Percentiles rank a stretch among this genome's conserved stretches.
Evolutionary conservation across 2,797 vertebrate genomes (phyloP).

Genomic region (Sebastes hubbsi): DNA sequence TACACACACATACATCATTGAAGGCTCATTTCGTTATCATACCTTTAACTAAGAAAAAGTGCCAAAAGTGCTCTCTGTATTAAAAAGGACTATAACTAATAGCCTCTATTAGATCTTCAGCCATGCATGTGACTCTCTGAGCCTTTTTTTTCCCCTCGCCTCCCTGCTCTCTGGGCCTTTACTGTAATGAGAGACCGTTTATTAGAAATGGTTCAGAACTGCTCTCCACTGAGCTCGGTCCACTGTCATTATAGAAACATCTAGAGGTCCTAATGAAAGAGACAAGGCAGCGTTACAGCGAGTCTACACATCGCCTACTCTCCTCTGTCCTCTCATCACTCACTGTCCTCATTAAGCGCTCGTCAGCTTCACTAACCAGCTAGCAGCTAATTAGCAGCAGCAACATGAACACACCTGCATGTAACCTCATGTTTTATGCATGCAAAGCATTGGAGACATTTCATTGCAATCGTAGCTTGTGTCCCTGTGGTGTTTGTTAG

Average conservation of each 20-base stretch:
- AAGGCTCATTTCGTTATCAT: background rate
- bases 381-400: background rate
- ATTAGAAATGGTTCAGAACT: background rate
- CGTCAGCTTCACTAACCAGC: slow-evolving; percentile 15
- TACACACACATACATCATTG: background rate
- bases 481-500: background rate
- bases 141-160: background rate
- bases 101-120: slow-evolving; percentile 12
- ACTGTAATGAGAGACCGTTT: slow-evolving; percentile 5
- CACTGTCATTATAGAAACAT: background rate
- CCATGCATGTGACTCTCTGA: slow-evolving; percentile 3
- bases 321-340: slow-evolving; percentile 4
- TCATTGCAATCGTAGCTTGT: background rate
- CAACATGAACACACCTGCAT: slow-evolving; percentile 2
- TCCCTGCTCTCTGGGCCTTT: slow-evolving; percentile 1
- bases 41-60: slow-evolving; percentile 4
- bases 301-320: background rate
- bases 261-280: background rate
- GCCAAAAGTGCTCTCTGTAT: background rate
- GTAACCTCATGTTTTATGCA: background rate
- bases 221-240: background rate
- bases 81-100: slow-evolving; percentile 15
- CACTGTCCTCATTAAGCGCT: slow-evolving; percentile 24
- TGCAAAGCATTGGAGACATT: background rate
- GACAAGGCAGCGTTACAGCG: background rate